Base-by-base conservation (phyloP, 2,797 vertebrate species). In the Coracias cyanogaster region DNA sequence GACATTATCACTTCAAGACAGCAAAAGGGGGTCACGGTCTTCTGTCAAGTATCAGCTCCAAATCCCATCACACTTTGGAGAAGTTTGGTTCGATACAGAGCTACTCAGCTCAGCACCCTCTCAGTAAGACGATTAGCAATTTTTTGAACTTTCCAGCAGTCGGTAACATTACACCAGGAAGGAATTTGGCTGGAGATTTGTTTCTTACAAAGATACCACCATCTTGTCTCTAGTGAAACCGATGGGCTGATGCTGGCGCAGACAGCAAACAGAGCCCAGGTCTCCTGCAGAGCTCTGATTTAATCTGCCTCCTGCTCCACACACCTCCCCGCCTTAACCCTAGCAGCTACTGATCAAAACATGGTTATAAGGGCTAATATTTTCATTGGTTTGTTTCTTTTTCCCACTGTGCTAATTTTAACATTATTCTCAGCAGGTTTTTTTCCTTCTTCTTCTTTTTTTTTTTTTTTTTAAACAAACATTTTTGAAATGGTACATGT, bases 1-100 rank as follows among this genome's bases (percentile, higher is more conserved):
- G 88, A 91, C 87, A 67, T 96, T 95, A 94, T 94, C 95, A 57
- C 82, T 90, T 71, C 41, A 49, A 94, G 90, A 55, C 95, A 95
- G 96, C 82, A 93, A 90, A 96, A 88, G 43, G 62, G 52, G 70
- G 91, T 70, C 91, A 86, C 25, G 67, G 71, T 82, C 93, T 90
- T 55, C 93, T 94, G 95, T 86, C 96, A 95, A 73, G 45, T 17
- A 69, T 60, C 76, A 80, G 62, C 88, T 93, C 87, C 90, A 96
- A 96, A 96, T 91, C 90, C 90, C 86, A 69, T 93, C 96, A 91
- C 55, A 2, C 51, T 76, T 37, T 26, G 73, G 82, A 76, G 91
- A 64, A 83, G 77, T 73, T 86, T 57, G 82, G 62, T 17, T 93
- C 2, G 2, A 55, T 58, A 17, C 2, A 13, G 86, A 94, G 83